Base-by-base conservation (phyloP, 2,797 vertebrate genomes). In the Limnodromus scolopaceus region DNA sequence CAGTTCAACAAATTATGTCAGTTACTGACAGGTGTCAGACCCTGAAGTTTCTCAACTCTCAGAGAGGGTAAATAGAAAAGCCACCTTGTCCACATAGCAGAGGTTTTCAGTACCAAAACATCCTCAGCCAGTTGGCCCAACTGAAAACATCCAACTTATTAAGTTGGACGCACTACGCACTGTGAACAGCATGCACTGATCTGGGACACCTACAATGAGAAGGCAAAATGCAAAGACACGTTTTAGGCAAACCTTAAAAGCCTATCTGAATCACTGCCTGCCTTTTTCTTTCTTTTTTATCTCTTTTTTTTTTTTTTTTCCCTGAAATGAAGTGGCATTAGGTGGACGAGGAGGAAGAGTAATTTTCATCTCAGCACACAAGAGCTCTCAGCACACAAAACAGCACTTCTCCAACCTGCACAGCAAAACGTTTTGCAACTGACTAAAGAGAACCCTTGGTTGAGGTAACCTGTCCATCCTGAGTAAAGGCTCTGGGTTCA, bases 221-320 rank as follows among this genome's bases (percentile, higher is more conserved):
- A 1, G 2, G 28, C 8, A 57, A 70, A 80, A 65, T 0, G 8
- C 36, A 53, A 79, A 64, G 12, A 3, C 7, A 68, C 24, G 9
- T 63, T 60, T 76, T 70, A 81, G 89, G 76, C 5, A 74, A 81
- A 54, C 10, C 8, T 58, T 53, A 48, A 51, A 84, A 93, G 30
- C 0, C 0, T 0, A 0, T 46, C n/a, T 3, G 5, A 83, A 87
- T 39, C 39, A 57, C 16, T 86, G 16, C 11, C 27, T 63, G 11
- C 6, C 6, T 53, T 39, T 23, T n/a, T 8, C 3, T 11, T 19
- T 7, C 55, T 25, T 48, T 12, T 28, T 45, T 45, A 46, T 46
- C 43, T 19, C 20, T 20, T 63, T 16, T 10, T 2, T 9, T 45
- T 9, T 11, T 5, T 17, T 6, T 20, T 1, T 1, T 3, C 15